Conservation (phyloP, 2,113 vertebrate genomes). For the Galeopterus variegatus region DNA sequence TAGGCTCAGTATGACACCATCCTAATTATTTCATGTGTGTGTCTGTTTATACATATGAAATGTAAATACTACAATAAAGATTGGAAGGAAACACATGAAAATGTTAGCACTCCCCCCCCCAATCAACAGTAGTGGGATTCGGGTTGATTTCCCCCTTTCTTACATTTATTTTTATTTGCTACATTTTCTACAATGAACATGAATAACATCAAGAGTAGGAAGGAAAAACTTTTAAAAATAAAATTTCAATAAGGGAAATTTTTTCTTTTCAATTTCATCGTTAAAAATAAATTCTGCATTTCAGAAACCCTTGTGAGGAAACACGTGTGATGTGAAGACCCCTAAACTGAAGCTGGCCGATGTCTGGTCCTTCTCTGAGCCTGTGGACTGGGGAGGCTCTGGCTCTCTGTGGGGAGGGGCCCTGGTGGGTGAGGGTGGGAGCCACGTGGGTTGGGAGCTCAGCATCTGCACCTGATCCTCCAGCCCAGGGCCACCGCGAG, state of each 20-base stretch:
- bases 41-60: accelerated
- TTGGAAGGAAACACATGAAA: neutral
- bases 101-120: no score
- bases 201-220: neutral
- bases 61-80: no score
- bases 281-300: neutral
- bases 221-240: neutral
- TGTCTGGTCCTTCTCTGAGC: neutral
- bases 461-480: accelerated
- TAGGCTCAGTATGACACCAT: accelerated
- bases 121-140: neutral
- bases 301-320: neutral
- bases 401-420: neutral
- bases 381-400: no score
- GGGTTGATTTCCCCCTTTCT: neutral
- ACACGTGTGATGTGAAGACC: neutral
- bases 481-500: neutral
- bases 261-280: neutral
- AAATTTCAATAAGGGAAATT: neutral
- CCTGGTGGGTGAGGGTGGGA: accelerated
- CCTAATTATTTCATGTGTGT: no score
- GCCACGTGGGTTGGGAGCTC: accelerated
- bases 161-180: neutral
- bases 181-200: neutral
- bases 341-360: neutral